phyloP scores from a whole-genome alignment of 2,888 invertebrate species.

The Machimus atricapillus region DNA sequence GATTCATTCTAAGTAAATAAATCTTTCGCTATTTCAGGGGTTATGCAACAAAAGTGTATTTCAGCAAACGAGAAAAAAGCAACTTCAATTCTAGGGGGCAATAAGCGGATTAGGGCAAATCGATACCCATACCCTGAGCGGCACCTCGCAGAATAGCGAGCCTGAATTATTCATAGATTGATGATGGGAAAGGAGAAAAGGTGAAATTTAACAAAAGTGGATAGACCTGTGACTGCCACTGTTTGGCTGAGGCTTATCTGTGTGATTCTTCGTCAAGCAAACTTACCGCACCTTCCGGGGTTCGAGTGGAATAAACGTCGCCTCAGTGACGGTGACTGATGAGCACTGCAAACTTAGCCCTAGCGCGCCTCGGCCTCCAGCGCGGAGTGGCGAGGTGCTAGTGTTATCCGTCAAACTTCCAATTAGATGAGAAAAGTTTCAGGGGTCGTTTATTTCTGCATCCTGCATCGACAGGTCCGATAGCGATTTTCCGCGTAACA shows the following conservation, averaged over 20 bases:
- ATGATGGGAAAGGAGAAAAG: constrained; percentile 33
- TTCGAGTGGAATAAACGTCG: constrained; percentile 25
- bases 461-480: constrained; percentile 18
- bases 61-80: not conserved
- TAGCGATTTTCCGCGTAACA: not conserved
- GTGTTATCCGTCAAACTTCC: constrained; percentile 24
- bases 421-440: constrained; percentile 34
- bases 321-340: constrained; percentile 26
- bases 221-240: constrained; percentile 24
- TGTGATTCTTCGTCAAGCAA: constrained; percentile 21
- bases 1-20: not conserved
- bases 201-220: not conserved
- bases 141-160: not conserved
- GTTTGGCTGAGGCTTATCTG: constrained; percentile 20
- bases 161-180: constrained; percentile 44
- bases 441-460: constrained; percentile 8
- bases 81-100: not conserved
- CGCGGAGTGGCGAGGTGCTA: not conserved
- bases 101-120: constrained; percentile 30
- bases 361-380: not conserved
- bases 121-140: not conserved
- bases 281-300: constrained; percentile 26
- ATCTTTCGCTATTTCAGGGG: constrained; percentile 2
- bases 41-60: not conserved
- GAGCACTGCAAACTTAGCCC: not conserved